Evolutionary conservation across 1,140 invertebrate genomes (phyloP).

Genomic region (Ceratosolen fusciceps): DNA sequence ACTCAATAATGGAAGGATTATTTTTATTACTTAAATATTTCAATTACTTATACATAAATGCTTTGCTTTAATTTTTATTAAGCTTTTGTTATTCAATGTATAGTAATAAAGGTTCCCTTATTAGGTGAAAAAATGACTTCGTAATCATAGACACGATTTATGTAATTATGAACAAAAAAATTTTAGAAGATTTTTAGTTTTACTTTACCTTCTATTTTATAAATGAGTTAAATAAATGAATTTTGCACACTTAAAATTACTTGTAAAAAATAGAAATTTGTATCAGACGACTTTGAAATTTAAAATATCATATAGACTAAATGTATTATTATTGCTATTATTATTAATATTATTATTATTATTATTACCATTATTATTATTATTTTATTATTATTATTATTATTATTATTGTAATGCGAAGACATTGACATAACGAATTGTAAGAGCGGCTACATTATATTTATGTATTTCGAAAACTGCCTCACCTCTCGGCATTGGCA

Average conservation of each 20-base stretch:
- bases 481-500: slow-evolving; percentile 20
- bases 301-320: slow-evolving; percentile 60
- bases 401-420: slow-evolving; percentile 61
- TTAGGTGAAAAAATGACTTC: not conserved
- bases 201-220: slow-evolving; percentile 22
- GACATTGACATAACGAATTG: slow-evolving; percentile 63
- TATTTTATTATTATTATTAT: slow-evolving; percentile 55
- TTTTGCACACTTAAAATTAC: slow-evolving; percentile 54
- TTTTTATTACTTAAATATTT: slow-evolving; percentile 42
- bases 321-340: slow-evolving; percentile 61
- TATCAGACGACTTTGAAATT: slow-evolving; percentile 56
- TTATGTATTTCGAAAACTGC: slow-evolving; percentile 57
- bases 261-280: slow-evolving; percentile 47
- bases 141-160: slow-evolving; percentile 38
- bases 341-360: slow-evolving; percentile 57
- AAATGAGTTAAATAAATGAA: slow-evolving; percentile 49
- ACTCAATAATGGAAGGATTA: slow-evolving; percentile 15
- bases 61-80: slow-evolving; percentile 51
- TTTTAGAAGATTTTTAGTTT: slow-evolving; percentile 18
- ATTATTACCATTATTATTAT: slow-evolving; percentile 56
- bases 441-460: slow-evolving; percentile 63
- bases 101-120: slow-evolving; percentile 44
- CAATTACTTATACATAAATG: slow-evolving; percentile 53
- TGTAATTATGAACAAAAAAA: slow-evolving; percentile 21
- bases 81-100: slow-evolving; percentile 53